Evolutionary conservation across 2,888 invertebrate species (phyloP), one percentile per base, ranked within the genome.

Genomic region (Pollenia griseotomentosa): DNA sequence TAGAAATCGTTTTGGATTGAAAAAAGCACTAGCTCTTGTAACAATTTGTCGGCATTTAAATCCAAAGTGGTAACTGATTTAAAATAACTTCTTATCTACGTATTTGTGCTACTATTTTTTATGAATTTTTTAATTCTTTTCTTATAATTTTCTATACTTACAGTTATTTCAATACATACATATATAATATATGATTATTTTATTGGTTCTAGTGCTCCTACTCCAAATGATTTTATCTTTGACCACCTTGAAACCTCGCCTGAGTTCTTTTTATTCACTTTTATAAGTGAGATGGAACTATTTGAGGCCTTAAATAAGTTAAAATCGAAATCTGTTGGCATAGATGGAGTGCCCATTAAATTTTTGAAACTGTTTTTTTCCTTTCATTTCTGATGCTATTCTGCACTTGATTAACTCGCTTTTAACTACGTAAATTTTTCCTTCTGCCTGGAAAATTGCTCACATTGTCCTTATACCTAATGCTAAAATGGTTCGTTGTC

Each of bases 381-480:
- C n/a, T 2, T 19, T 42, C 8, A 11, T 65, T 55, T 71, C 71
- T 42, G 14, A 23, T 10, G n/a, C n/a, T 48, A 33, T 2, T 74
- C 5, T 74, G 4, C 12, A 46, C 23, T 23, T 23, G 23, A 0
- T 61, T 2, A 61, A 46, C 33, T 48, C 19, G 2, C 33, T 74
- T 46, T 10, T 61, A 7, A 48, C 19, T 5, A 10, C 73, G 5
- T 74, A 59, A 23, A 46, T 3, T 8, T 71, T 63, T n/a, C 71
- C 61, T 0, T 2, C 10, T 1, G 12, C 2, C 1, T 68, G 48
- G 68, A 59, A 78, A 48, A 51, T 4, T 16, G 59, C 51, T 14
- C 46, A 16, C 44, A 44, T 71, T 23, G 80, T 46, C 0, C 80
- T 71, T 7, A 66, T 74, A 33, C 57, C 73, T 16, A 66, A 81